phyloP scores from a whole-genome alignment of 2,113 vertebrate genomes.

The Meleagris gallopavo region DNA sequence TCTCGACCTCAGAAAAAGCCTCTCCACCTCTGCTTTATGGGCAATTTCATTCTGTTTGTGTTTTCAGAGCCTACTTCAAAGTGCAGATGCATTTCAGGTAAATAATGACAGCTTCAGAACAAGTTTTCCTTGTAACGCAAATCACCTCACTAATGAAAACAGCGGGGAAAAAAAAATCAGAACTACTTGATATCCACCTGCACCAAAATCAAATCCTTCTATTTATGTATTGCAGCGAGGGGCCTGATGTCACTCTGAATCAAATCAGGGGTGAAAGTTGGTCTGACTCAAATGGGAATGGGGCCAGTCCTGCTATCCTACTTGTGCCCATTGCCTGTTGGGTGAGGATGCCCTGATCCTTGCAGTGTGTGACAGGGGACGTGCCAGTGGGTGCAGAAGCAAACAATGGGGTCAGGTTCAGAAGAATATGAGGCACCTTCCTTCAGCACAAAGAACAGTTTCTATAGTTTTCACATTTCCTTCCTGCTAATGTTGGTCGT shows the following conservation, averaged over 20 bases:
- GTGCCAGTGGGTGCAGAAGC: background rate
- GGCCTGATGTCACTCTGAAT: background rate
- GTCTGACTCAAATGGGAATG: background rate
- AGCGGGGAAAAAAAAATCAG: background rate
- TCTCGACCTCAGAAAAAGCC: conserved; percentile 26
- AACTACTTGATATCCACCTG: conserved; percentile 31
- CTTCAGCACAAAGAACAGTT: background rate
- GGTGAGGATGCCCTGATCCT: background rate
- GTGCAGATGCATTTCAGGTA: conserved; percentile 48
- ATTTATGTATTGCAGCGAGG: background rate
- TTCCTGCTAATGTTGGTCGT: conserved; percentile 51
- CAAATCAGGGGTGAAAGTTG: background rate
- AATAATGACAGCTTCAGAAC: conserved; percentile 48
- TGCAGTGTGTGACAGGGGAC: rapidly evolving
- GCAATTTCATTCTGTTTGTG: conserved; percentile 61
- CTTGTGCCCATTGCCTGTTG: background rate
- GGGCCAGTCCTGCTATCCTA: background rate
- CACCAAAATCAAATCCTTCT: conserved; percentile 31
- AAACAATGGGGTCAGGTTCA: conserved; percentile 28
- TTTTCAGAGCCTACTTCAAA: conserved; percentile 51
- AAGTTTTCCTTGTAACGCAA: conserved; percentile 51
- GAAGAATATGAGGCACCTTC: conserved; percentile 51
- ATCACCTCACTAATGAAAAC: conserved; percentile 47
- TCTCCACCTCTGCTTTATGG: conserved; percentile 36
- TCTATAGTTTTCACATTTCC: conserved; percentile 59